Evolutionary conservation across 2,113 vertebrate genomes (phyloP).

Genomic region (Myiozetetes cayanensis): DNA sequence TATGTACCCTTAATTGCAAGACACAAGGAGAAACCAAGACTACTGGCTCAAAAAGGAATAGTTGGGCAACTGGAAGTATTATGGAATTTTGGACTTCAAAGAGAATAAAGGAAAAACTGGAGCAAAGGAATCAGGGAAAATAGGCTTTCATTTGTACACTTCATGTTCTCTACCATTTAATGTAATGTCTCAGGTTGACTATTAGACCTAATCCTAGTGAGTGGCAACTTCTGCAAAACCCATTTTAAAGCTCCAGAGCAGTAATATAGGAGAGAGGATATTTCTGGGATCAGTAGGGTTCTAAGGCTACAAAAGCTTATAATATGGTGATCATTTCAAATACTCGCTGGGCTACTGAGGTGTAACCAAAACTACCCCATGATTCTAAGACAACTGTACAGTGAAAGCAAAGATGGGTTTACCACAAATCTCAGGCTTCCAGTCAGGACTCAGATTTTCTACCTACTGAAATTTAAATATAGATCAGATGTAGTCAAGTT

Average conservation of each 20-base stretch:
- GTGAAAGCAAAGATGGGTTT: not conserved
- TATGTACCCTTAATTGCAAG: not conserved
- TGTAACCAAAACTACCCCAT: not conserved
- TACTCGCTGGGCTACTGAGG: not conserved
- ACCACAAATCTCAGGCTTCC: not conserved
- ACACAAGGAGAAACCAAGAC: not conserved
- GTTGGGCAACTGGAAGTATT: not conserved
- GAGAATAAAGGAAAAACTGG: not conserved
- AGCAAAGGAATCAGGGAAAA: not conserved
- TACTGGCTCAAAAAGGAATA: not conserved
- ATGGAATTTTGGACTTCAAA: not conserved
- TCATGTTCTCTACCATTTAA: rapidly evolving
- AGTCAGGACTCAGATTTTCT: not conserved
- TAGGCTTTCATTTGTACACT: not conserved
- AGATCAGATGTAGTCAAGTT: not conserved
- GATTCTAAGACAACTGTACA: not conserved
- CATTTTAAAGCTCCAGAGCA: not conserved
- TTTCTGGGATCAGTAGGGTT: not conserved
- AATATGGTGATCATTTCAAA: not conserved
- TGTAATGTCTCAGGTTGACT: not conserved
- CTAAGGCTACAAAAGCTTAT: not conserved
- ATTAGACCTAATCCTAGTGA: not conserved
- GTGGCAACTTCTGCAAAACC: not conserved
- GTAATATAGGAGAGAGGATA: not conserved
- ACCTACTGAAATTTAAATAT: not conserved